Conservation (phyloP, 1,140 invertebrate genomes). For the Drosophila burlai region DNA sequence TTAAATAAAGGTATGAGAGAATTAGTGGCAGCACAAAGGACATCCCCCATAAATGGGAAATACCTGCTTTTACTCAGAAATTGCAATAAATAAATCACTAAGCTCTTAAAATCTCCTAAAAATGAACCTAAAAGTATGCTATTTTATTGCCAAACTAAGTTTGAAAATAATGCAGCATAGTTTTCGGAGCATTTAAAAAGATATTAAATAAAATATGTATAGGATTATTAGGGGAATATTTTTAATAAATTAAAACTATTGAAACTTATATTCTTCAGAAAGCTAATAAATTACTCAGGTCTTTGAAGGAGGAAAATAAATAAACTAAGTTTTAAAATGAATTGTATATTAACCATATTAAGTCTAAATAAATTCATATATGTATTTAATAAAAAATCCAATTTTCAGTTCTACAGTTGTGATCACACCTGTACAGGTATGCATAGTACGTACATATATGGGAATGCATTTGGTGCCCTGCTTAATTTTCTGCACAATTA, state of each 20-base stretch:
- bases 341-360: neutral
- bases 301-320: too few relatives aligned
- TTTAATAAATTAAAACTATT: neutral
- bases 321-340: neutral
- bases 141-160: neutral
- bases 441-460: neutral
- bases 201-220: too few relatives aligned
- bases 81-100: neutral
- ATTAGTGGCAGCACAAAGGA: neutral
- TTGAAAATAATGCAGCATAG: neutral
- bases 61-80: neutral
- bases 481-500: slow-evolving; percentile 60
- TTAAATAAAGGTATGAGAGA: neutral
- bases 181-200: too few relatives aligned
- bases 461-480: slow-evolving; percentile 8
- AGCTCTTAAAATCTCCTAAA: neutral
- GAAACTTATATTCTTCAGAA: too few relatives aligned
- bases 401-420: too few relatives aligned
- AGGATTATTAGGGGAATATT: neutral
- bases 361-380: neutral
- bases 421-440: neutral
- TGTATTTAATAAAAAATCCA: neutral
- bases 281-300: too few relatives aligned
- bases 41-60: neutral
- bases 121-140: neutral